These are phyloP conservation scores for Scarus forsteni DNA, from an alignment of 2,797 vertebrate genomes.

Conservation along the genomic window DNA sequence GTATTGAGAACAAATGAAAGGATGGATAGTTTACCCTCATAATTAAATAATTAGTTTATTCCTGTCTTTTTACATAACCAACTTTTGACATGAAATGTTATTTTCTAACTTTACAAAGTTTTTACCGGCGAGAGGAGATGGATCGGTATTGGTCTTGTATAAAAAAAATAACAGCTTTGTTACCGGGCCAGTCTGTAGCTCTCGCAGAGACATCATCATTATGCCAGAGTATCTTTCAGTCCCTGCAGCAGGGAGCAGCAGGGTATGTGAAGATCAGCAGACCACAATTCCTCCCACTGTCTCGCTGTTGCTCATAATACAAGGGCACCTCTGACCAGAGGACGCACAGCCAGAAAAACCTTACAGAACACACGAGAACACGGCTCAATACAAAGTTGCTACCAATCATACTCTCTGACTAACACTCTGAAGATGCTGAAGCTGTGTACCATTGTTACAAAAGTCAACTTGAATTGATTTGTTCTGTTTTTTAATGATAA, in stretches of 20 bases:
- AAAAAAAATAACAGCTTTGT: conserved; percentile 50
- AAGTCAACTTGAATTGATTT: conserved; percentile 3
- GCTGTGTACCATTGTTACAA: conserved; percentile 1
- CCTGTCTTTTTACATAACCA: not conserved
- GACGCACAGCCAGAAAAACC: conserved; percentile 15
- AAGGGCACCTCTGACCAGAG: conserved; percentile 60
- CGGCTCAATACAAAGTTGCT: conserved; percentile 10
- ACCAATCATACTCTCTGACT: not conserved
- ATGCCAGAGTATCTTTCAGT: conserved; percentile 55
- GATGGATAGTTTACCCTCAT: conserved; percentile 7
- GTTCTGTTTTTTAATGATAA: not conserved
- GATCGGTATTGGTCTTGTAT: conserved; percentile 40
- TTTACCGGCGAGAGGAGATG: conserved; percentile 11
- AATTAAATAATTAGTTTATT: not conserved
- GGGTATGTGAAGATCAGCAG: conserved; percentile 53
- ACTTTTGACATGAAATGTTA: conserved; percentile 10
- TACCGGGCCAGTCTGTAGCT: conserved; percentile 67
- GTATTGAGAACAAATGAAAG: conserved; percentile 16
- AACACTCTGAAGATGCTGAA: not conserved
- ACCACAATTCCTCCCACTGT: conserved; percentile 56
- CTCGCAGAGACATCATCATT: conserved; percentile 55
- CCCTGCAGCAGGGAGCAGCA: conserved; percentile 61
- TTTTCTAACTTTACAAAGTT: conserved; percentile 1
- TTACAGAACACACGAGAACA: not conserved
- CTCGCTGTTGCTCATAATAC: conserved; percentile 52